phyloP scores from a whole-genome alignment of 2,888 invertebrate species.

The Chouioia cunea region DNA sequence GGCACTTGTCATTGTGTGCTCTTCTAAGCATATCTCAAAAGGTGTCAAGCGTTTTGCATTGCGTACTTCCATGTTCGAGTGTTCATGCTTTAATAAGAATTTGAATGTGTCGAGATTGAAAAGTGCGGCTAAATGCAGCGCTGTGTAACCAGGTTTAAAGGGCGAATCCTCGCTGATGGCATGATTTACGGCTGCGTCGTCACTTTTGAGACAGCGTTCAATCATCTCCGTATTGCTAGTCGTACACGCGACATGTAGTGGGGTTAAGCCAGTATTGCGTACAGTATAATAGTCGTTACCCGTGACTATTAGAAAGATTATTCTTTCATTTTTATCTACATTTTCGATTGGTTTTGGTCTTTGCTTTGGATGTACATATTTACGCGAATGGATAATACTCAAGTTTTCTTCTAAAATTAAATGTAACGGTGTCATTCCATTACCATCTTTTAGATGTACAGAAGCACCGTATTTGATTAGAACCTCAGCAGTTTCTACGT shows the following conservation, averaged over 20 bases:
- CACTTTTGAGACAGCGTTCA: not conserved
- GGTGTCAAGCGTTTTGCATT: slow-evolving; percentile 4
- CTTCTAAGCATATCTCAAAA: not conserved
- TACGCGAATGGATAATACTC: not conserved
- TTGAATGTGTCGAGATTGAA: not conserved
- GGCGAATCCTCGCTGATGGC: not conserved
- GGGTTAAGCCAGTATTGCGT: not conserved
- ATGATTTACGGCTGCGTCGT: not conserved
- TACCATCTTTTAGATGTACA: not conserved
- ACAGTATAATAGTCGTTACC: too few species aligned
- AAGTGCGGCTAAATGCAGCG: slow-evolving; percentile 19
- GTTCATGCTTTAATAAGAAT: not conserved
- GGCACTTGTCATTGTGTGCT: not conserved
- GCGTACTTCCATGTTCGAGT: not conserved
- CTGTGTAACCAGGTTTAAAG: slow-evolving; percentile 1
- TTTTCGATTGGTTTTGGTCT: too few species aligned
- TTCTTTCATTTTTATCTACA: not conserved
- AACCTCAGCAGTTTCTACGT: not conserved
- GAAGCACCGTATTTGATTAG: not conserved
- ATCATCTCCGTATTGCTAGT: not conserved
- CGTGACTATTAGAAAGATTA: not conserved
- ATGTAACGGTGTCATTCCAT: slow-evolving; percentile 9
- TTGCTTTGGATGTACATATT: not conserved
- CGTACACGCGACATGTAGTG: not conserved
- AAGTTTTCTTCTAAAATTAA: not conserved